Base-by-base conservation (phyloP, 2,888 invertebrate species). In the Bimastos eiseni region DNA sequence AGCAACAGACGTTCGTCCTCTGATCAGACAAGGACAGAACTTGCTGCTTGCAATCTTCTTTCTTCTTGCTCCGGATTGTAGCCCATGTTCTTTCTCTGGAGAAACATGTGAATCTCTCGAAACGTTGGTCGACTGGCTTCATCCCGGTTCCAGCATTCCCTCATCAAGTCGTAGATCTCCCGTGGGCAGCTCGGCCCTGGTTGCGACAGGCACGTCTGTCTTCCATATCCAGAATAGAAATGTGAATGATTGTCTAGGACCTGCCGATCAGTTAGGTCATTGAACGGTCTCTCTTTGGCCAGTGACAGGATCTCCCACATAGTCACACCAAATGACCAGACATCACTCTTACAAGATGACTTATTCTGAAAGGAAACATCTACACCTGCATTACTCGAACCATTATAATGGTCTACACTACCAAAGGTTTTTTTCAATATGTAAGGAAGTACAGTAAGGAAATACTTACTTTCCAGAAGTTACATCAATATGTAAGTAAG, bases 251-350 rank as follows among this genome's bases (percentile, higher is more conserved):
- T 97, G 93, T 97, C 97, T 92, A 98, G 96, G 49, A 91, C 97
- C 95, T 97, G 97, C 90, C 96, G 96, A 94, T 98, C 97, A n/a
- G 96, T 96, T 92, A 97, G 95, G 91, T 97, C 96, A 91, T 97
- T 97, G 95, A 97, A 98, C 0, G 98, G 98, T 91, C 96, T 96
- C 90, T 97, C 96, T 90, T 97, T 96, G 93, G 97, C 97, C 90
- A 97, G 96, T 21, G 97, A 97, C 93, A 97, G 96, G 91, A 98
- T 97, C 95, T 98, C 98, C 97, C 98, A 97, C 89, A 98, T 95
- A 0, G 97, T 97, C 38, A 98, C 97, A 0, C 97, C 98, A 95
- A 97, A 98, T n/a, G 98, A 96, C 98, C 98, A 98, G 1, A 98
- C 97, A 95, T 98, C 98, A 94, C 97, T 97, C 95, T 97, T 97